Evolutionary conservation across 2,797 vertebrate genomes (phyloP).

Genomic region (Gymnocypris eckloni): DNA sequence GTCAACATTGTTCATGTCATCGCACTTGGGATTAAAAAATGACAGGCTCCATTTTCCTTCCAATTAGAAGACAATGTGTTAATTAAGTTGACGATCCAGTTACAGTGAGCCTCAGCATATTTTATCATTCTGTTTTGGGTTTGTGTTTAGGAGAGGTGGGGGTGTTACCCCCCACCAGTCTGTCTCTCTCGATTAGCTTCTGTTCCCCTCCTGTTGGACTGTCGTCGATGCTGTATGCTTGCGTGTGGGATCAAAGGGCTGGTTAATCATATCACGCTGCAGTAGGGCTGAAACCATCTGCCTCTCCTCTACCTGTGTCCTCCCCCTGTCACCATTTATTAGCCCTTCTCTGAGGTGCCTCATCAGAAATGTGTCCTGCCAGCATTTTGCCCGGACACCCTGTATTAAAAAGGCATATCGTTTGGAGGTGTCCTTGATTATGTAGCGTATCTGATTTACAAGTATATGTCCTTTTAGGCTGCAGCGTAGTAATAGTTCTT

Average conservation of each 20-base stretch:
- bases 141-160: slow-evolving; percentile 39
- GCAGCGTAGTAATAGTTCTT: background rate
- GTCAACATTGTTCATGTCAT: background rate
- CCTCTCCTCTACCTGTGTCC: slow-evolving; percentile 58
- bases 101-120: slow-evolving; percentile 45
- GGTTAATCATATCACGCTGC: slow-evolving; percentile 57
- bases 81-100: slow-evolving; percentile 50
- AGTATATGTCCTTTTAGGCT: background rate
- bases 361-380: slow-evolving; percentile 33
- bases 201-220: slow-evolving; percentile 44
- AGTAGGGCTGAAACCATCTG: slow-evolving; percentile 61
- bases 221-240: slow-evolving; percentile 47
- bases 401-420: slow-evolving; percentile 14
- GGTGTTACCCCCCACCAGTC: slow-evolving; percentile 47
- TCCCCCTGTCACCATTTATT: slow-evolving; percentile 44
- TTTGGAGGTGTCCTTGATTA: slow-evolving; percentile 40
- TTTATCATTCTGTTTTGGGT: slow-evolving; percentile 47
- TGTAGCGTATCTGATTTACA: slow-evolving; percentile 4
- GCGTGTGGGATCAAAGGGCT: slow-evolving; percentile 55
- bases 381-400: slow-evolving; percentile 28
- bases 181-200: slow-evolving; percentile 62
- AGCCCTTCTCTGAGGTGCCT: slow-evolving; percentile 34
- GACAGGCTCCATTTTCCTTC: slow-evolving; percentile 43
- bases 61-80: slow-evolving; percentile 53
- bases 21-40: slow-evolving; percentile 29